Evolutionary conservation across 2,113 vertebrate genomes (phyloP).

Genomic region (Syngnathus scovelli): DNA sequence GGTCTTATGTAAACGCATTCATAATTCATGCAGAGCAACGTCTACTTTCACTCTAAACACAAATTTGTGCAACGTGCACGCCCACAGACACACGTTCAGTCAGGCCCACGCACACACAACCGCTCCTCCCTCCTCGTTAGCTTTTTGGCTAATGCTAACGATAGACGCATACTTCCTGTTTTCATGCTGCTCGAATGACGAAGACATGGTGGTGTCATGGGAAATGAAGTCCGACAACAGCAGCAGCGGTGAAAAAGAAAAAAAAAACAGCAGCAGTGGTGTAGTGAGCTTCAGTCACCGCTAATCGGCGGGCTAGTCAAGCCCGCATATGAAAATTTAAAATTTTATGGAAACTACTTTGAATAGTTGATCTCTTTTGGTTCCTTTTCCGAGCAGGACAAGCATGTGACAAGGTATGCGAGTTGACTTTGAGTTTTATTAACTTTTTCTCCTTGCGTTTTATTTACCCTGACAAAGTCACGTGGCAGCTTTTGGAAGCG

Average conservation of each 20-base stretch:
- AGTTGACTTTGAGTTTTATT: not conserved
- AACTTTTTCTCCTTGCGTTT: not conserved
- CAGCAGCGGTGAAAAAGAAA: not conserved
- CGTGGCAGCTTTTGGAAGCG: not conserved
- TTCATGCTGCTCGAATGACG: not conserved
- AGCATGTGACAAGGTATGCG: not conserved
- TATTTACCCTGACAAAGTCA: not conserved
- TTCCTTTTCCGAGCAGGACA: too few relatives aligned
- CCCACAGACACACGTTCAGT: too few relatives aligned
- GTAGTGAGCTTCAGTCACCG: not conserved
- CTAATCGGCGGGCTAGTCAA: not conserved
- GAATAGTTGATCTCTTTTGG: too few relatives aligned
- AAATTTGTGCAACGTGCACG: not conserved
- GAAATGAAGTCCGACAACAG: not conserved
- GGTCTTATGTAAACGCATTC: not conserved
- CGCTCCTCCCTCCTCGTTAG: not conserved
- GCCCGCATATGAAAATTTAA: not conserved
- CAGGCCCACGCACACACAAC: not conserved
- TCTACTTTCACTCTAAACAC: not conserved
- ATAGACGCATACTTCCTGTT: not conserved
- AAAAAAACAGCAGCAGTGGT: not conserved
- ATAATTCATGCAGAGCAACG: not conserved
- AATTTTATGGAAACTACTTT: too few relatives aligned
- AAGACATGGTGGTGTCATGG: not conserved
- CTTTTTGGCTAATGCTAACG: not conserved